These are phyloP conservation scores for Alcedo atthis DNA, from an alignment of 2,797 vertebrate genomes.

Conservation along the genomic window DNA sequence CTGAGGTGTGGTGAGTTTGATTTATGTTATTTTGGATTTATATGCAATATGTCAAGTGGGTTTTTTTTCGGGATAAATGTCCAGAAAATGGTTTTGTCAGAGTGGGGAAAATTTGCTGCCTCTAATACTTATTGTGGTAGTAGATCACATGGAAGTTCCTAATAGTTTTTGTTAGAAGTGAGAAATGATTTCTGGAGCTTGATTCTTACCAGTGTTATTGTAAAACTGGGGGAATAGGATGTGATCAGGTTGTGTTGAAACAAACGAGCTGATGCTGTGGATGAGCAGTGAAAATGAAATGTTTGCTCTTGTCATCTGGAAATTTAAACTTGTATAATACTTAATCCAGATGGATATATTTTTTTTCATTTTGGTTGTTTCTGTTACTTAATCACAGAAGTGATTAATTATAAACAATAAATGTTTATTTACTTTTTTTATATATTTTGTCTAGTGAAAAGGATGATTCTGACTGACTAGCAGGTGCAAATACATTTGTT, in stretches of 20 bases:
- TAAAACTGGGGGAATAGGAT: not conserved
- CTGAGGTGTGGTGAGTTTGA: accelerated
- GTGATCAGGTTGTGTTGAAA: not conserved
- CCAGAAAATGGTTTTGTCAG: not conserved
- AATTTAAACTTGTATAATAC: not conserved
- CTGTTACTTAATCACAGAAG: not conserved
- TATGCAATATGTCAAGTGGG: too few species aligned
- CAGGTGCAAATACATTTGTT: not conserved
- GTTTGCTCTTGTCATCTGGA: not conserved
- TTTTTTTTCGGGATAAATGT: not conserved
- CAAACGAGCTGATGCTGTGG: not conserved
- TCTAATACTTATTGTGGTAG: not conserved
- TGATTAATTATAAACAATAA: not conserved
- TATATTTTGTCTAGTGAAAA: not conserved
- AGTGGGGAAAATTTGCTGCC: not conserved
- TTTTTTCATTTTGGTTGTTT: not conserved
- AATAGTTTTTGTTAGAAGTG: not conserved
- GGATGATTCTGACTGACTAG: not conserved
- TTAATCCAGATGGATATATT: not conserved
- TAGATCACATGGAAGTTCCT: not conserved
- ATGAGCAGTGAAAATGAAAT: not conserved
- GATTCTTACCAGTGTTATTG: not conserved
- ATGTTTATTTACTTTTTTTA: not conserved
- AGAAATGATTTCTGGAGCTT: not conserved
- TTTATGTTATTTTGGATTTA: not conserved